Percentiles rank a stretch among this genome's conserved stretches.
Conservation (phyloP, 2,888 invertebrate genomes). For the Eristalinus aeneus region DNA sequence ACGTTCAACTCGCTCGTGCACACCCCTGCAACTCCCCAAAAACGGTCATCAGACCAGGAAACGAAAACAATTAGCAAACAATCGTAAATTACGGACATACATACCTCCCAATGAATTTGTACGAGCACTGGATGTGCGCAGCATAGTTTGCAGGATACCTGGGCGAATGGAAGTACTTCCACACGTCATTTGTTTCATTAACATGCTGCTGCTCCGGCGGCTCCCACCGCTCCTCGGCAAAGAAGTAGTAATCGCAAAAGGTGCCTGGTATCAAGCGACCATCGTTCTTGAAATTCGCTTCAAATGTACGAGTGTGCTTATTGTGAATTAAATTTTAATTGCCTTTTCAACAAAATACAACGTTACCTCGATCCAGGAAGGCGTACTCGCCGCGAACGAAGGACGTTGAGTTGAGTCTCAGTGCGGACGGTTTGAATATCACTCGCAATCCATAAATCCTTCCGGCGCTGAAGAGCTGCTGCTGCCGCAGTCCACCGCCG, state of each 20-base stretch:
- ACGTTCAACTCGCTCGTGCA: background rate
- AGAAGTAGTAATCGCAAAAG: conserved; percentile 92
- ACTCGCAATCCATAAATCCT: conserved; percentile 69
- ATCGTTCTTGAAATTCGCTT: conserved; percentile 91
- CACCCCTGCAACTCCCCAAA: background rate
- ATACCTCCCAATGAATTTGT: conserved; percentile 93
- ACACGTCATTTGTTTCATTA: conserved; percentile 82
- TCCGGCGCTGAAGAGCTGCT: conserved; percentile 62
- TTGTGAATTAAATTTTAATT: conserved; percentile 43
- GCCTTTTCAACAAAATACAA: conserved; percentile 10
- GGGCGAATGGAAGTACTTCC: conserved; percentile 94
- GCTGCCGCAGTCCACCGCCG: conserved; percentile 22
- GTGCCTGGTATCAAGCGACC: conserved; percentile 89
- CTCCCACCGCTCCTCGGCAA: conserved; percentile 82
- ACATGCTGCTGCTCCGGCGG: conserved; percentile 57
- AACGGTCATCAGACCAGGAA: conserved; percentile 5
- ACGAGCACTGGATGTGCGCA: conserved; percentile 93
- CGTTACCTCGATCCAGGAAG: conserved; percentile 58
- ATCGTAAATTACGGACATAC: conserved; percentile 56
- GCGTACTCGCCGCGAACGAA: conserved; percentile 59
- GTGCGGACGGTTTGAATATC: conserved; percentile 56
- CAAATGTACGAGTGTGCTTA: conserved; percentile 73
- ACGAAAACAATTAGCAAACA: conserved; percentile 50
- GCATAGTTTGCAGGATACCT: conserved; percentile 98
- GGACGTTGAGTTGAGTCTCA: conserved; percentile 44